These are phyloP conservation scores for Trissonchulus sp. DNA, from an alignment of 2,888 invertebrate species.

Conservation along the genomic window DNA sequence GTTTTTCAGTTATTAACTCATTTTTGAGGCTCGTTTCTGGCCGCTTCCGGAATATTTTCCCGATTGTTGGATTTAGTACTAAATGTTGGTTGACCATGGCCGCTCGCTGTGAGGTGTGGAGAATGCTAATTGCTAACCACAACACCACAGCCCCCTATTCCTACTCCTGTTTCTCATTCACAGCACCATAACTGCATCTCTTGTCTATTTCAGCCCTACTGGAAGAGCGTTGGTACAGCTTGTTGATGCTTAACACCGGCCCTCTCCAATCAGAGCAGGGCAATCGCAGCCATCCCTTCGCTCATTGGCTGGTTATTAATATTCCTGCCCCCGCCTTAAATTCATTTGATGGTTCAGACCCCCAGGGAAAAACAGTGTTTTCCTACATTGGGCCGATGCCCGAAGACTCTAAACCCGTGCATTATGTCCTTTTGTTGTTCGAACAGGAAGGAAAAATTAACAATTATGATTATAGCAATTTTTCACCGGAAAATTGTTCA, in stretches of 20 bases:
- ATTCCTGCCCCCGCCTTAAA: neutral
- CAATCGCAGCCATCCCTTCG: neutral
- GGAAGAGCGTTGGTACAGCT: neutral
- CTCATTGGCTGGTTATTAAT: neutral
- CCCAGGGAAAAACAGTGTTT: neutral
- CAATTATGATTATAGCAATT: neutral
- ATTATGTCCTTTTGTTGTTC: neutral
- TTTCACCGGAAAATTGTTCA: neutral
- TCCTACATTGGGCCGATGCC: neutral
- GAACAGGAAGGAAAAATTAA: neutral
- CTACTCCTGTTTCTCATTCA: no score
- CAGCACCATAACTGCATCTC: no score
- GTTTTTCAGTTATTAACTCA: no score
- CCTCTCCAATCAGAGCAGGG: neutral
- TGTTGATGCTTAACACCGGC: neutral
- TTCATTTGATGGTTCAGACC: neutral
- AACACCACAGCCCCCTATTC: no score
- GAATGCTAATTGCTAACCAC: no score
- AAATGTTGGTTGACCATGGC: no score
- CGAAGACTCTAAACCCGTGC: neutral
- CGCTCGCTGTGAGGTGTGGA: no score
- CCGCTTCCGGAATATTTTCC: no score
- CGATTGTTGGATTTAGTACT: no score
- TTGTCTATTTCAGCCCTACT: neutral
- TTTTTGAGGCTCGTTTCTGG: no score